Evolutionary conservation across 1,140 invertebrate species (phyloP).

Genomic region (Ericerus pela): DNA sequence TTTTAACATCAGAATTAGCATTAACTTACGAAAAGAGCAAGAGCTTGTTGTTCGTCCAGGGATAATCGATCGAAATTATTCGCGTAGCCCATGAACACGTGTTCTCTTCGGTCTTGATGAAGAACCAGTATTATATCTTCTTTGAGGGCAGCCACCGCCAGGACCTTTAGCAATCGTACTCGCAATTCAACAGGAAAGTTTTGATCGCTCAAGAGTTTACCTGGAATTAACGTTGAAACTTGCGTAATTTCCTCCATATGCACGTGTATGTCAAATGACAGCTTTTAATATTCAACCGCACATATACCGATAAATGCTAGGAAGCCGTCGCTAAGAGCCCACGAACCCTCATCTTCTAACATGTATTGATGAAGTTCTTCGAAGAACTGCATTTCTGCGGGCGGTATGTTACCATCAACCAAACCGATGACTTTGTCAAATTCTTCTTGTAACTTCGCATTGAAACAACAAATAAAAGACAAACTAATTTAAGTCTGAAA

Average conservation of each 20-base stretch:
- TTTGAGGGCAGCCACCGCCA: constrained; percentile 60
- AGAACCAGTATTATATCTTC: constrained; percentile 79
- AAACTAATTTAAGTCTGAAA: no score
- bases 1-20: no score
- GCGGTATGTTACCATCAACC: constrained; percentile 46
- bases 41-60: constrained; percentile 57
- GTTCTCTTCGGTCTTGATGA: constrained; percentile 77
- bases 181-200: constrained; percentile 40
- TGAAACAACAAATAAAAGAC: no score
- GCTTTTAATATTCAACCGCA: neutral
- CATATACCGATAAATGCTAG: constrained; percentile 55
- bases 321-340: constrained; percentile 79
- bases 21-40: constrained; percentile 61
- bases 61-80: constrained; percentile 63
- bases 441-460: constrained; percentile 46
- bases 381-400: constrained; percentile 52
- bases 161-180: constrained; percentile 47
- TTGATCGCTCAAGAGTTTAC: constrained; percentile 48
- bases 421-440: constrained; percentile 44
- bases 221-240: constrained; percentile 28
- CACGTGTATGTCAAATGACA: neutral
- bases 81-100: constrained; percentile 79
- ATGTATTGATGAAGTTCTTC: constrained; percentile 75
- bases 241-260: neutral
- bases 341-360: constrained; percentile 71